A percentile compares a stretch with the other conserved stretches of the same genome.
Evolutionary conservation across 2,797 vertebrate genomes (phyloP).

Genomic region (Mycteria americana): DNA sequence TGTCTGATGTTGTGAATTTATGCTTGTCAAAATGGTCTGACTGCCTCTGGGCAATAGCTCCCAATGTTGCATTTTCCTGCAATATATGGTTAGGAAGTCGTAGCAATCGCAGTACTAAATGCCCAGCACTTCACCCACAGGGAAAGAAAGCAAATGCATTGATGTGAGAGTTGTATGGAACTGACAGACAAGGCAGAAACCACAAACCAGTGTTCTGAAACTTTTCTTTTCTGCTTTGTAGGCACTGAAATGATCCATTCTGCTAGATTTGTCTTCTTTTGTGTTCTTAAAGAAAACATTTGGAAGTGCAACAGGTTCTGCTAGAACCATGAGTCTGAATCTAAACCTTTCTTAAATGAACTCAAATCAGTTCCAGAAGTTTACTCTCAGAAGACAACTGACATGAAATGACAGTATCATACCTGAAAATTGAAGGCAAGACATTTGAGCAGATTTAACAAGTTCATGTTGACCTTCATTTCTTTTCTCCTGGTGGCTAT

Average conservation of each 20-base stretch:
- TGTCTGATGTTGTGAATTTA: background rate
- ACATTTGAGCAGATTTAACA: background rate
- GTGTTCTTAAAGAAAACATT: background rate
- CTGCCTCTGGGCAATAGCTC: background rate
- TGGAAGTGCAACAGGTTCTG: background rate
- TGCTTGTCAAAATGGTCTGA: background rate
- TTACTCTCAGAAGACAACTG: background rate
- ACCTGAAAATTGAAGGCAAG: background rate
- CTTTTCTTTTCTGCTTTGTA: background rate
- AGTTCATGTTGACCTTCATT: background rate
- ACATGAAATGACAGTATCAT: background rate
- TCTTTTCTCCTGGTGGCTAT: background rate
- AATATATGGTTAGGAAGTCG: background rate
- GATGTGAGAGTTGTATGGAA: background rate
- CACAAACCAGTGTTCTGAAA: background rate
- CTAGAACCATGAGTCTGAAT: background rate
- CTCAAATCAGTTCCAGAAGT: background rate
- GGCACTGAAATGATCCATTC: background rate
- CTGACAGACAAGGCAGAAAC: background rate
- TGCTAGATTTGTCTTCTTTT: background rate
- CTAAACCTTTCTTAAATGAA: background rate
- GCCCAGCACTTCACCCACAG: background rate
- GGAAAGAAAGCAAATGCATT: background rate
- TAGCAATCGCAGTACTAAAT: background rate
- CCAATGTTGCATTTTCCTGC: background rate